Evolutionary conservation across 2,797 vertebrate genomes (phyloP).

Genomic region (Lagocephalus sceleratus): DNA sequence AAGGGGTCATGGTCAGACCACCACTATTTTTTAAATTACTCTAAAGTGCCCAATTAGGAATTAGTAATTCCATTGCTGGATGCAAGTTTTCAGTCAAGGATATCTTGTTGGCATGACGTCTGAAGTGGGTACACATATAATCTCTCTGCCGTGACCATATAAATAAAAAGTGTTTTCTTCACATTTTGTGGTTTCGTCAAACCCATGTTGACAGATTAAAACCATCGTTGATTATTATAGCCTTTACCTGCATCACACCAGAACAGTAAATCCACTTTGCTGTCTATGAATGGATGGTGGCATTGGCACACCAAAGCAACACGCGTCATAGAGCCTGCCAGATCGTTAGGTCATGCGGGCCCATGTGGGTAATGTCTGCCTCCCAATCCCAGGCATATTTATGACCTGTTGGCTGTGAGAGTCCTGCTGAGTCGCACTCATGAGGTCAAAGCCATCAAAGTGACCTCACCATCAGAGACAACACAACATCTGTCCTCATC

Average conservation of each 20-base stretch:
- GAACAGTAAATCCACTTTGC: conserved; percentile 40
- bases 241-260: conserved; percentile 16
- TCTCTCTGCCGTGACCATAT: background rate
- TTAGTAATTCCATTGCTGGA: conserved; percentile 42
- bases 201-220: conserved; percentile 1
- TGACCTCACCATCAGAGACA: conserved; percentile 72
- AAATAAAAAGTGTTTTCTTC: background rate
- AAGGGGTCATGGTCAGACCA: conserved; percentile 52
- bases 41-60: conserved; percentile 47
- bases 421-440: conserved; percentile 65
- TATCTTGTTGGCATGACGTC: conserved; percentile 27
- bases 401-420: conserved; percentile 71
- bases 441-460: conserved; percentile 77
- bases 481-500: conserved; percentile 75
- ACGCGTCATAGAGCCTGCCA: conserved; percentile 53
- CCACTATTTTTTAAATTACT: conserved; percentile 48
- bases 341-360: conserved; percentile 72
- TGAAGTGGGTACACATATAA: background rate
- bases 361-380: conserved; percentile 77
- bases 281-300: conserved; percentile 59
- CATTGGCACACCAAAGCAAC: conserved; percentile 55
- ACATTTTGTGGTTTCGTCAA: background rate
- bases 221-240: conserved; percentile 12
- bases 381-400: conserved; percentile 70
- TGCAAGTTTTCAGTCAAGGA: conserved; percentile 43